phyloP scores from a whole-genome alignment of 2,888 invertebrate genomes.

The Hyppa rectilinea region DNA sequence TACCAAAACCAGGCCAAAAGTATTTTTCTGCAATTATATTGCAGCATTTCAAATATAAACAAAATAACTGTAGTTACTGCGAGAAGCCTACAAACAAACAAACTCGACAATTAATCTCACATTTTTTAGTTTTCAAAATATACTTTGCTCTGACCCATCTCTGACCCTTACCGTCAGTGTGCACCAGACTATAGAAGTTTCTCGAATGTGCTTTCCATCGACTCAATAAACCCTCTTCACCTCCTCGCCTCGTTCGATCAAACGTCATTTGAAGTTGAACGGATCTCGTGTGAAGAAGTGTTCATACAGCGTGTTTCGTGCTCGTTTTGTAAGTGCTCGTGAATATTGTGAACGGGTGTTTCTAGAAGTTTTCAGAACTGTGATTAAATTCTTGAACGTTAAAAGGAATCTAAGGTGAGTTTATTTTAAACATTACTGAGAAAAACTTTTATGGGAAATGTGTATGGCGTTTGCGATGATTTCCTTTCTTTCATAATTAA shows the following conservation, averaged over 20 bases:
- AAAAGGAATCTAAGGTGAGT: constrained; percentile 45
- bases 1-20: not conserved
- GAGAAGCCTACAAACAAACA: not conserved
- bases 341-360: constrained; percentile 64
- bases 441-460: constrained; percentile 4
- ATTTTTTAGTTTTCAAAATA: not conserved
- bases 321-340: constrained; percentile 62
- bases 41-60: not conserved
- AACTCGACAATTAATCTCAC: not conserved
- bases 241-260: constrained; percentile 40
- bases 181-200: constrained; percentile 68
- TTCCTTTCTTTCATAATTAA: constrained; percentile 28
- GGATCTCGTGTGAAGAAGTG: constrained; percentile 50
- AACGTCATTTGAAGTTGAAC: constrained; percentile 67
- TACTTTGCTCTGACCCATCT: no score
- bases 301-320: constrained; percentile 58
- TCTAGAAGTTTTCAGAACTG: constrained; percentile 68
- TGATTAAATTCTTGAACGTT: constrained; percentile 25
- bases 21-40: not conserved
- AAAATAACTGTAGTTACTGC: not conserved
- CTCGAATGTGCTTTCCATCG: constrained; percentile 68
- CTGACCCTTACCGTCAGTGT: constrained; percentile 14
- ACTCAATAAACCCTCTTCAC: constrained; percentile 36
- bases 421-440: not conserved
- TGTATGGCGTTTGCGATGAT: constrained; percentile 38